Evolutionary conservation across 2,797 vertebrate genomes (phyloP).

Genomic region (Anguilla megastoma): DNA sequence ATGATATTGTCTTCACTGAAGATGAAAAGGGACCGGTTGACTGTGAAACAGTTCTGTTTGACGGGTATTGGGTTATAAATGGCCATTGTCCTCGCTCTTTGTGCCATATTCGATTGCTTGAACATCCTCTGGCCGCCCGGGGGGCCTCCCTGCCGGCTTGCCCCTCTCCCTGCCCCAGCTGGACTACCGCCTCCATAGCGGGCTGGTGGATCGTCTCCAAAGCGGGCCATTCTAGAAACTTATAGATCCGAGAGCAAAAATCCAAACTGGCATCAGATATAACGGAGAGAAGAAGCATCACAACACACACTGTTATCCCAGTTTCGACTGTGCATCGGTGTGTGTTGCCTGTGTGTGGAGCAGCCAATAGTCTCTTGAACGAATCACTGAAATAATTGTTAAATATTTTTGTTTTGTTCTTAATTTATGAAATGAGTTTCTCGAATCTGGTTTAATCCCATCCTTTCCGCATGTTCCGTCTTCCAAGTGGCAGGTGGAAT

Average conservation of each 20-base stretch:
- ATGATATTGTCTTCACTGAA: slow-evolving; percentile 98
- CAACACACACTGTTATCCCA: slow-evolving; percentile 70
- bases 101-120: slow-evolving; percentile 90
- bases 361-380: neutral
- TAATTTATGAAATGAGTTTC: neutral
- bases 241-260: slow-evolving; percentile 70
- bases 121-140: slow-evolving; percentile 81
- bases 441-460: slow-evolving; percentile 5
- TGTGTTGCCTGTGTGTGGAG: slow-evolving; percentile 29
- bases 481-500: slow-evolving; percentile 40
- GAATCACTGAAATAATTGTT: slow-evolving; percentile 7
- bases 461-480: slow-evolving; percentile 37
- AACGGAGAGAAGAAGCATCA: slow-evolving; percentile 80
- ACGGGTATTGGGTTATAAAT: slow-evolving; percentile 97
- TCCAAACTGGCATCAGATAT: slow-evolving; percentile 73
- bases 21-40: slow-evolving; percentile 97
- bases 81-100: slow-evolving; percentile 95
- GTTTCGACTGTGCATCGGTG: slow-evolving; percentile 57
- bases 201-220: slow-evolving; percentile 87
- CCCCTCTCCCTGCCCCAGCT: slow-evolving; percentile 75
- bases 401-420: slow-evolving; percentile 19
- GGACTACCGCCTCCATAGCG: slow-evolving; percentile 85
- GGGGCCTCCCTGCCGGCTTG: slow-evolving; percentile 75
- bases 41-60: slow-evolving; percentile 93
- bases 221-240: slow-evolving; percentile 86